Base-by-base conservation (phyloP, 2,888 invertebrate species). In the Pemphredon lugubris region DNA sequence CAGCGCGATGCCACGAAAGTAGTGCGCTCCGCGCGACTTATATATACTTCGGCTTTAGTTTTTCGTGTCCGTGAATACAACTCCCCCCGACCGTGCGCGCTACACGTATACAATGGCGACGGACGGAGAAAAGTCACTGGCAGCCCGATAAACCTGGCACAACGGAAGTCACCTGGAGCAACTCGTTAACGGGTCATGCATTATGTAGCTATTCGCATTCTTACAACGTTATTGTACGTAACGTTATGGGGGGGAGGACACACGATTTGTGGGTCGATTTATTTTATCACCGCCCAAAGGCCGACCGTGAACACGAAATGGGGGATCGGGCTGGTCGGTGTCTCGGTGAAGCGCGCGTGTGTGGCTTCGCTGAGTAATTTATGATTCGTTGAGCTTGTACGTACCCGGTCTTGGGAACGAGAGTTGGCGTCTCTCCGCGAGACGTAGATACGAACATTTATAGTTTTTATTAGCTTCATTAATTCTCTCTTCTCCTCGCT, bases 1-100 rank as follows among this genome's bases (percentile, higher is more conserved):
- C 70, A 66, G 63, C n/a, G 21, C 32, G 73, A 48, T 64, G 61
- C 32, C 55, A 45, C 40, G 73, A 69, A 76, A 76, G 76, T 76
- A 59, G 76, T 73, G 69, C 73, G 55, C 48, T 44, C 48, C 5
- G 18, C 44, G 18, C 44, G 34, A 16, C 23, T 13, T n/a, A 13
- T 32, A 34, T n/a, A 26, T 30, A 40, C 16, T 32, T 18, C 21
- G 16, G 26, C 47, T 57, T 59, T 67, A 53, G 55, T 67, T 75
- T 63, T 63, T 42, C 66, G 58, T 37, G 64, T 30, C 30, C 54
- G 54, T 40, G 57, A 69, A 69, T 60, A 67, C n/a, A n/a, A n/a
- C n/a, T n/a, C n/a, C n/a, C n/a, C n/a, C n/a, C n/a, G n/a, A n/a
- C n/a, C n/a, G n/a, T n/a, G n/a, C n/a, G n/a, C n/a, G n/a, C n/a